Conservation (phyloP, 2,888 invertebrate genomes). For the Epiblema foenella region DNA sequence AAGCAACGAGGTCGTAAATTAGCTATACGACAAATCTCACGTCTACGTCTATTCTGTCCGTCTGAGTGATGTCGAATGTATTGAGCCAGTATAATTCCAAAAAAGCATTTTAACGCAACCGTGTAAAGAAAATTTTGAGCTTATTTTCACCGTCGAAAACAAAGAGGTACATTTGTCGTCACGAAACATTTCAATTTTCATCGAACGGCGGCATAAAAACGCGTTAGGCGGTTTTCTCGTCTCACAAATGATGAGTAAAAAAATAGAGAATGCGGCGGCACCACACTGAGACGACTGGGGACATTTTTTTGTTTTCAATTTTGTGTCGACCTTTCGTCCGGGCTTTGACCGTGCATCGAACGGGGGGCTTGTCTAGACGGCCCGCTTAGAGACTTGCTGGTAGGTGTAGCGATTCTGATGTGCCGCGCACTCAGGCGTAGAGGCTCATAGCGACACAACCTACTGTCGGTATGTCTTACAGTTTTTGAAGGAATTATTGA, state of each 20-base stretch:
- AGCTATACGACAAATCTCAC: not conserved
- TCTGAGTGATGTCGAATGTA: not conserved
- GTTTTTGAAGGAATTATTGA: not conserved
- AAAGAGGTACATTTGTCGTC: conserved; percentile 37
- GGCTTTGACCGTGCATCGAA: conserved; percentile 74
- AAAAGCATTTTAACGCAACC: not conserved
- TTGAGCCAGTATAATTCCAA: conserved; percentile 2
- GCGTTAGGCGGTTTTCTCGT: conserved; percentile 39
- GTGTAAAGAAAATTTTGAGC: conserved; percentile 7
- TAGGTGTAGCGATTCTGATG: conserved; percentile 36
- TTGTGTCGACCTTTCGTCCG: conserved; percentile 76
- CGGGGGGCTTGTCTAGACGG: conserved; percentile 74
- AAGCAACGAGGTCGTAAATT: conserved; percentile 2
- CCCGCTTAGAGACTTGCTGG: conserved; percentile 30
- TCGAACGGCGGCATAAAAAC: conserved; percentile 40
- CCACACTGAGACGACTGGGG: conserved; percentile 54
- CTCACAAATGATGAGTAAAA: conserved; percentile 45
- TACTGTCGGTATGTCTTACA: conserved; percentile 1
- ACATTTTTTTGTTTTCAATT: conserved; percentile 77
- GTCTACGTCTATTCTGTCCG: not conserved
- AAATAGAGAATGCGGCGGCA: conserved; percentile 54
- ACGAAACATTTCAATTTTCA: conserved; percentile 43
- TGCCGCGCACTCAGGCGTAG: conserved; percentile 20
- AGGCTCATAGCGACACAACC: conserved; percentile 6
- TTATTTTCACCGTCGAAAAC: conserved; percentile 28